Evolutionary conservation across 2,113 vertebrate genomes (phyloP).

Genomic region (Clupea harengus): DNA sequence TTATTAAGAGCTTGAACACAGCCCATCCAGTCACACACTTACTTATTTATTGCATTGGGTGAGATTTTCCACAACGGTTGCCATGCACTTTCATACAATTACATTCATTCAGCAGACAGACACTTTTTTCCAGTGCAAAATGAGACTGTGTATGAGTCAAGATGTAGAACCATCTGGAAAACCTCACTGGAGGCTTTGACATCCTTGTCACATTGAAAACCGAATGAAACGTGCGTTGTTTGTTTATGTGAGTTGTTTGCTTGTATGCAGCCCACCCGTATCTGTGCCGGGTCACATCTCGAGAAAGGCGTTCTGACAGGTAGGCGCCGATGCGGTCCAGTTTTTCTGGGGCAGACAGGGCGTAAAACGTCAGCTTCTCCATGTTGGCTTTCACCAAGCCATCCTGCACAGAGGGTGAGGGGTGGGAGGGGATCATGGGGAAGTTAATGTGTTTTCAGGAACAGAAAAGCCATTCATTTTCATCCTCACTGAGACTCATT

Average conservation of each 20-base stretch:
- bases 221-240: background rate
- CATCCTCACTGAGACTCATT: background rate
- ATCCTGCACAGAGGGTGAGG: constrained; percentile 63
- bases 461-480: background rate
- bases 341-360: constrained; percentile 82
- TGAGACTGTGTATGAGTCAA: background rate
- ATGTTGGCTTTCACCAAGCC: constrained; percentile 84
- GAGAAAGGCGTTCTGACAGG: constrained; percentile 78
- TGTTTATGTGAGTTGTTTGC: background rate
- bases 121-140: background rate
- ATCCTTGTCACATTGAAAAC: background rate
- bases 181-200: background rate
- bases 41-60: background rate
- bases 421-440: background rate
- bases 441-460: background rate
- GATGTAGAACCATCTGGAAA: background rate
- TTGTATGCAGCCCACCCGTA: constrained; percentile 67
- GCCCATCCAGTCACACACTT: background rate
- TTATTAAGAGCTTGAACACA: background rate
- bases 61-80: background rate
- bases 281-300: constrained; percentile 79
- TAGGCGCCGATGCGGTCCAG: constrained; percentile 82
- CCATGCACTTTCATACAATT: background rate
- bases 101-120: background rate
- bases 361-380: constrained; percentile 85